Base-by-base conservation (phyloP, 2,888 invertebrate genomes). In the Caenorhabditis wallacei region DNA sequence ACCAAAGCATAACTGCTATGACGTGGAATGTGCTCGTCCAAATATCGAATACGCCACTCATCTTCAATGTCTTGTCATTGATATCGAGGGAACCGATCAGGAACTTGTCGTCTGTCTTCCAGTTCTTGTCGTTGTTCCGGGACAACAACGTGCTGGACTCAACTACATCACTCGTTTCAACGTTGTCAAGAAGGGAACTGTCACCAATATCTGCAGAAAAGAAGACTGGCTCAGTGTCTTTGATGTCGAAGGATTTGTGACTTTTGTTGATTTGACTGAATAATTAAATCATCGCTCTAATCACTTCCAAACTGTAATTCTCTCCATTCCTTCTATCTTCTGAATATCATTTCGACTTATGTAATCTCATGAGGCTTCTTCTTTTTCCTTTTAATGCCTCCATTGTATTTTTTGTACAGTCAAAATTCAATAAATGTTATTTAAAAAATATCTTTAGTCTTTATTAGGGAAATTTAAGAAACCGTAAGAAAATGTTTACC, bases 41-140 rank as follows among this genome's bases (percentile, higher is more conserved):
- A 16, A 22, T 26, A 43, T 61, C n/a, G 61, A 61, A n/a, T 16
- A 43, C 10, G 61, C 61, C 16, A 61, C 61, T 2, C 61, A 61
- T 43, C 61, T 61, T 10, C 61, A 61, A 43, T 61, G 61, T n/a
- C 61, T 61, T 20, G 61, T 61, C n/a, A 46, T 61, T 8, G 61
- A 61, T 18, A 43, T 61, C n/a, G 61, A 61, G 5, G 61, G 46
- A 5, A 26, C 43, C 7, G 43, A 61, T 1, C 16, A 8, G 7
- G 61, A 61, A 16, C 10, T 61, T 10, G 40, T 61, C 24, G 61
- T 43, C 61, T 61, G 61, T 16, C 13, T 61, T 40, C 61, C 61
- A 43, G 61, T 40, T 16, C 26, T n/a, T 10, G 61, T 61, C 13
- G 24, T 43, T 8, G 37, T 61, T 40, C 22, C 22, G 22, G 59